phyloP scores from a whole-genome alignment of 2,888 invertebrate species.

The Drosophila mimetica region DNA sequence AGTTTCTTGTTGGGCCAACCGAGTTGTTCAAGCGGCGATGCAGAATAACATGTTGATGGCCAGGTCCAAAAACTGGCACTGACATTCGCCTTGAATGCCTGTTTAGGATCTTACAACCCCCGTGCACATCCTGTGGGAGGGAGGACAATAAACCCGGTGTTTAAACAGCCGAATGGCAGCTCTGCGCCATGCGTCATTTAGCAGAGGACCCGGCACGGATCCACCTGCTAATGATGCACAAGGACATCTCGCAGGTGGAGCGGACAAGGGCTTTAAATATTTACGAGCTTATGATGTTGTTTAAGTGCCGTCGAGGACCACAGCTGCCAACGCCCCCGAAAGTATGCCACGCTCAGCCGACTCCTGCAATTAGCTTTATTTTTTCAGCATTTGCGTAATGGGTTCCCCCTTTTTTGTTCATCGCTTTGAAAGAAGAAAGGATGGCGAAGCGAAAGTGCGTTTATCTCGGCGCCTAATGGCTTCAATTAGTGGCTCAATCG shows the following conservation, averaged over 20 bases:
- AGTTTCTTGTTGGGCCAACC: slow-evolving; percentile 47
- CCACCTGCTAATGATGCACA: slow-evolving; percentile 39
- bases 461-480: slow-evolving; percentile 51
- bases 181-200: slow-evolving; percentile 64
- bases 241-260: slow-evolving; percentile 12
- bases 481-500: slow-evolving; percentile 45
- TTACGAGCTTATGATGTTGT: slow-evolving; percentile 54
- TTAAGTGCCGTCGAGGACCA: slow-evolving; percentile 38
- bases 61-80: slow-evolving; percentile 12
- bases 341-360: slow-evolving; percentile 45
- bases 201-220: slow-evolving; percentile 49
- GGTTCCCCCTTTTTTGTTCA: slow-evolving; percentile 12
- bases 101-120: not conserved
- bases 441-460: not conserved
- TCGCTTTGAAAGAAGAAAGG: not conserved
- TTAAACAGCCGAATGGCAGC: slow-evolving; percentile 62
- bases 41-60: slow-evolving; percentile 19
- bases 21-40: slow-evolving; percentile 16
- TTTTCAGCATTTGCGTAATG: slow-evolving; percentile 41
- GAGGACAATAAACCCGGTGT: slow-evolving; percentile 54
- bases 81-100: slow-evolving; percentile 28
- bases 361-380: slow-evolving; percentile 51
- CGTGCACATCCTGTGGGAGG: slow-evolving; percentile 3
- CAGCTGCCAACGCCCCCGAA: slow-evolving; percentile 33
- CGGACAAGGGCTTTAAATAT: slow-evolving; percentile 41